Evolutionary conservation across 2,113 vertebrate species (phyloP).

Genomic region (Aphyosemion australe): DNA sequence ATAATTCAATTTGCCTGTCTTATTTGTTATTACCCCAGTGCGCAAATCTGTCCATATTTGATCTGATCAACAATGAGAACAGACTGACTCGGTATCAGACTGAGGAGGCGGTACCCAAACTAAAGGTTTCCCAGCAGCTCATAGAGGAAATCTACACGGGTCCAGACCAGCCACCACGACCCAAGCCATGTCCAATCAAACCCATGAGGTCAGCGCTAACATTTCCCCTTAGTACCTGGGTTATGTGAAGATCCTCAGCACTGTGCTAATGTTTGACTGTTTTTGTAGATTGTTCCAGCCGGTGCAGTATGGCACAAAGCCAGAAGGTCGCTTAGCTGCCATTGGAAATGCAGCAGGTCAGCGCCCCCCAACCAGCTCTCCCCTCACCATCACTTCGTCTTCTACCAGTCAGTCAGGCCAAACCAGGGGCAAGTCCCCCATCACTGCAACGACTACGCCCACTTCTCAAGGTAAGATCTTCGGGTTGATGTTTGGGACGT

Average conservation of each 20-base stretch:
- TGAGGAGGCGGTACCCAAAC: conserved; percentile 85
- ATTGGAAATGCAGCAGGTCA: conserved; percentile 75
- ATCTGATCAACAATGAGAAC: conserved; percentile 88
- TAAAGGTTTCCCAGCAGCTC: conserved; percentile 86
- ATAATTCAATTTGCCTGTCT: too few species aligned
- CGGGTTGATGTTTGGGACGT: neutral
- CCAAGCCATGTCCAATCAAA: conserved; percentile 87
- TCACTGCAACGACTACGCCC: conserved; percentile 77
- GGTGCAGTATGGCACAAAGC: conserved; percentile 90
- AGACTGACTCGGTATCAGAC: conserved; percentile 86
- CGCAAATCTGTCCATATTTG: conserved; percentile 84
- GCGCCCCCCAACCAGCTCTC: conserved; percentile 71
- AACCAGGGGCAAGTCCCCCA: conserved; percentile 83
- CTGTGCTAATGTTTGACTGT: neutral
- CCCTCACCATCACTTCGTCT: conserved; percentile 70
- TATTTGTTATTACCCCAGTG: conserved; percentile 67
- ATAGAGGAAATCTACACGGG: conserved; percentile 90
- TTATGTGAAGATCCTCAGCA: neutral
- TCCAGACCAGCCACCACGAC: conserved; percentile 79
- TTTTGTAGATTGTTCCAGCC: conserved; percentile 87
- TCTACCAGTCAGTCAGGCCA: conserved; percentile 79
- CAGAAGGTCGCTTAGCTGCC: conserved; percentile 86
- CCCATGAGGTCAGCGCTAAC: conserved; percentile 84
- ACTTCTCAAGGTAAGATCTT: conserved; percentile 82
- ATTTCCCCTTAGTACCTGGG: neutral